Conservation (phyloP, 2,113 vertebrate species). For the Sigmodon hispidus region DNA sequence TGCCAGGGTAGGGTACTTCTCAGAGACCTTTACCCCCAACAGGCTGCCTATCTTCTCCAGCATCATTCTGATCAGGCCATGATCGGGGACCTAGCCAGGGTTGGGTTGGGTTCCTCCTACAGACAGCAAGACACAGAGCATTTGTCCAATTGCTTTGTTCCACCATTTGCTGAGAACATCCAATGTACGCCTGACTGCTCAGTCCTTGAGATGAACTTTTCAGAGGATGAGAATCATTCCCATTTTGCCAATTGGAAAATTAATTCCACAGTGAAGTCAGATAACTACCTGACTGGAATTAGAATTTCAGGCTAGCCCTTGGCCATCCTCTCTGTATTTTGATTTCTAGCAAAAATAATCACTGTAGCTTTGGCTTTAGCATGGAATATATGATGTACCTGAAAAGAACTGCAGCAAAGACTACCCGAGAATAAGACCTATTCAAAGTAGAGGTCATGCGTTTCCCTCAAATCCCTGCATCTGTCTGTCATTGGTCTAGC, state of each 20-base stretch:
- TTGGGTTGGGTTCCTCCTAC: background rate
- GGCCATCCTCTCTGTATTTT: background rate
- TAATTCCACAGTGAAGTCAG: background rate
- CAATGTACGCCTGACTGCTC: background rate
- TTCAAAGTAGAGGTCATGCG: background rate
- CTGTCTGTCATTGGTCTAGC: background rate
- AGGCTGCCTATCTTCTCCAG: background rate
- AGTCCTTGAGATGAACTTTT: background rate
- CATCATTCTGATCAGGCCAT: background rate
- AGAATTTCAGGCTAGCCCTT: background rate
- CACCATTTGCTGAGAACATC: background rate
- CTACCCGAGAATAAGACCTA: background rate
- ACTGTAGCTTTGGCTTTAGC: background rate
- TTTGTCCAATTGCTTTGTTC: background rate
- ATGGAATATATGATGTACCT: background rate
- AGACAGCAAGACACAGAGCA: background rate
- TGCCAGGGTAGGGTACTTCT: background rate
- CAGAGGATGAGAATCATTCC: background rate
- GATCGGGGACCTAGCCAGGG: background rate
- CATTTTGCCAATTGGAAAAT: conserved; percentile 17
- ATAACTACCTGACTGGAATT: background rate
- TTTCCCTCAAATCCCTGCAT: background rate
- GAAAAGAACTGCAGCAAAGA: background rate
- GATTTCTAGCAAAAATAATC: background rate
- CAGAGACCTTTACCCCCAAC: background rate